phyloP scores from a whole-genome alignment of 2,797 vertebrate species.

The Petrocephalus sullivani region DNA sequence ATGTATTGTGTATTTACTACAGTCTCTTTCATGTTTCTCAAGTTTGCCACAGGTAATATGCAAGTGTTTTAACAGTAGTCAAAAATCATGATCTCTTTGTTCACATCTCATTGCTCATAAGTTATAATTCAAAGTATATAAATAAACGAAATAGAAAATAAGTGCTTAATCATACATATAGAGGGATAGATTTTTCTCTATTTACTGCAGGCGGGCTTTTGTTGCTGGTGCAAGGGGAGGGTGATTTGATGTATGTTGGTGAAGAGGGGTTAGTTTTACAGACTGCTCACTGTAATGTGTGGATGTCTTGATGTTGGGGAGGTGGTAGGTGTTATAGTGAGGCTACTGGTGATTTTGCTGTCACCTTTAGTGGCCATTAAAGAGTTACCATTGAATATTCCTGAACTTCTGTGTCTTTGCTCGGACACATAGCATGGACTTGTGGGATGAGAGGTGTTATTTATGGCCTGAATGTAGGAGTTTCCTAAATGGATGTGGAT shows the following conservation, averaged over 20 bases:
- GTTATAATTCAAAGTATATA: slow-evolving; percentile 3
- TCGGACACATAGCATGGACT: slow-evolving; percentile 63
- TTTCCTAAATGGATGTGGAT: slow-evolving; percentile 95
- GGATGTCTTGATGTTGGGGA: slow-evolving; percentile 82
- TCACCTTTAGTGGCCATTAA: slow-evolving; percentile 74
- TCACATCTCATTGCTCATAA: neutral
- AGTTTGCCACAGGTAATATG: neutral
- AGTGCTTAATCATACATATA: neutral
- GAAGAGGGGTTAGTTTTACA: slow-evolving; percentile 70
- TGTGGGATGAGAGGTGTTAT: slow-evolving; percentile 58
- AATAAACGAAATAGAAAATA: neutral
- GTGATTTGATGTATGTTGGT: neutral
- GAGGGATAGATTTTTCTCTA: neutral
- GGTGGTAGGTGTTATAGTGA: slow-evolving; percentile 90
- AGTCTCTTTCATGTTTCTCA: neutral
- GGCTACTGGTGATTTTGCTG: slow-evolving; percentile 96
- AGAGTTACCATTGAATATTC: slow-evolving; percentile 67
- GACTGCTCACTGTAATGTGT: slow-evolving; percentile 98
- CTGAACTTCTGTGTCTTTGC: slow-evolving; percentile 77
- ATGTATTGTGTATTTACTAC: neutral
- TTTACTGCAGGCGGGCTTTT: neutral
- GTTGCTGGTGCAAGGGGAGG: neutral
- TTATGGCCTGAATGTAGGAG: slow-evolving; percentile 77
- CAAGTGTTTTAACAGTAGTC: neutral
- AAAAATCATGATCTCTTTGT: neutral